phyloP scores from a whole-genome alignment of 2,113 vertebrate genomes.

The Heterochromis multidens region DNA sequence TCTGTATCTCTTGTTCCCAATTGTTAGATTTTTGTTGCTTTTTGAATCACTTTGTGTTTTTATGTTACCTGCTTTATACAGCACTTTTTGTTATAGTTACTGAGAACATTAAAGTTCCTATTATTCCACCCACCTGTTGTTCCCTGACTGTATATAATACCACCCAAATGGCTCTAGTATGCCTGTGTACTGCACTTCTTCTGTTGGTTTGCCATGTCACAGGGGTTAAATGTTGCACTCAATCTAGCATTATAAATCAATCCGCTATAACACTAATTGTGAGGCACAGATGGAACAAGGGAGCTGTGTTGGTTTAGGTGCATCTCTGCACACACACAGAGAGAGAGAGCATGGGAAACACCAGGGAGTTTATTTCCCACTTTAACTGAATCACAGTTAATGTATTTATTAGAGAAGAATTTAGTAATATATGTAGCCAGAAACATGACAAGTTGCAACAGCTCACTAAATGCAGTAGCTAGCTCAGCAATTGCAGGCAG shows the following conservation, averaged over 20 bases:
- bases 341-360: fast-evolving
- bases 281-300: not conserved
- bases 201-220: not conserved
- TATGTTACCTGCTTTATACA: not conserved
- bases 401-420: not conserved
- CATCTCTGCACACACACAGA: not conserved
- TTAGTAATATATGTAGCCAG: not conserved
- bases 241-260: not conserved
- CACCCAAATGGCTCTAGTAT: not conserved
- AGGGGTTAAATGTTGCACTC: not conserved
- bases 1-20: not conserved
- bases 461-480: too few relatives aligned
- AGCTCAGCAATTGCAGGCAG: too few relatives aligned
- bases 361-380: not conserved
- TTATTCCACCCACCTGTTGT: not conserved
- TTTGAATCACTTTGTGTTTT: not conserved
- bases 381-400: not conserved
- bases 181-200: not conserved
- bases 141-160: not conserved
- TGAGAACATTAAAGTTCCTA: not conserved
- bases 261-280: not conserved
- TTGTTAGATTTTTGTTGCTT: not conserved
- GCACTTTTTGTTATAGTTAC: not conserved
- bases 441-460: not conserved
- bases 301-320: not conserved